phyloP scores from a whole-genome alignment of 2,888 invertebrate genomes.

The Orchestes rusci region DNA sequence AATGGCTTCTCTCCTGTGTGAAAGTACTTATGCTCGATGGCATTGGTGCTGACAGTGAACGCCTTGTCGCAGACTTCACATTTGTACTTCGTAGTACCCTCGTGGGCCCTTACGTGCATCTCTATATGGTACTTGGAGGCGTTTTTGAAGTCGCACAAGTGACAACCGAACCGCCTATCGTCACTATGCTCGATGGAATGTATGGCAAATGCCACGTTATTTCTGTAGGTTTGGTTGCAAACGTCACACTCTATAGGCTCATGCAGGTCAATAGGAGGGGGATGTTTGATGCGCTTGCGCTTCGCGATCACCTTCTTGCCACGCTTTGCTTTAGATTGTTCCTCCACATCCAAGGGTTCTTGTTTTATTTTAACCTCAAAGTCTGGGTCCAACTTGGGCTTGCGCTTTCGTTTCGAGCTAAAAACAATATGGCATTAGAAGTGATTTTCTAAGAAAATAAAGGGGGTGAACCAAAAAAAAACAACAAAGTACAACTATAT shows the following conservation, averaged over 20 bases:
- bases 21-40: conserved; percentile 43
- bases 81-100: conserved; percentile 31
- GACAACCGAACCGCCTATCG: conserved; percentile 35
- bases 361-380: conserved; percentile 13
- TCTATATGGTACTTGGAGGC: conserved; percentile 32
- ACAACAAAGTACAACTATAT: too few species aligned
- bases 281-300: conserved; percentile 23
- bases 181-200: conserved; percentile 37
- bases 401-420: too few species aligned
- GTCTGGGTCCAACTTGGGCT: conserved; percentile 20
- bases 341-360: too few species aligned
- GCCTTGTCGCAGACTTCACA: conserved; percentile 33
- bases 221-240: conserved; percentile 48
- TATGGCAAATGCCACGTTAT: conserved; percentile 36
- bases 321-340: neutral
- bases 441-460: conserved; percentile 4
- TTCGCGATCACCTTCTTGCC: conserved; percentile 7
- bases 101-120: conserved; percentile 34
- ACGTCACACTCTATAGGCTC: conserved; percentile 47
- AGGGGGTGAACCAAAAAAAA: too few species aligned
- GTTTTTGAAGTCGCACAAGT: conserved; percentile 35
- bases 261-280: conserved; percentile 32
- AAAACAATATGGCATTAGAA: conserved; percentile 9
- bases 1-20: conserved; percentile 47
- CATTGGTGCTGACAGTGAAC: conserved; percentile 44